A percentile compares a stretch with the other conserved stretches of the same genome.
phyloP scores from a whole-genome alignment of 1,140 invertebrate genomes.

The Araneus ventricosus region DNA sequence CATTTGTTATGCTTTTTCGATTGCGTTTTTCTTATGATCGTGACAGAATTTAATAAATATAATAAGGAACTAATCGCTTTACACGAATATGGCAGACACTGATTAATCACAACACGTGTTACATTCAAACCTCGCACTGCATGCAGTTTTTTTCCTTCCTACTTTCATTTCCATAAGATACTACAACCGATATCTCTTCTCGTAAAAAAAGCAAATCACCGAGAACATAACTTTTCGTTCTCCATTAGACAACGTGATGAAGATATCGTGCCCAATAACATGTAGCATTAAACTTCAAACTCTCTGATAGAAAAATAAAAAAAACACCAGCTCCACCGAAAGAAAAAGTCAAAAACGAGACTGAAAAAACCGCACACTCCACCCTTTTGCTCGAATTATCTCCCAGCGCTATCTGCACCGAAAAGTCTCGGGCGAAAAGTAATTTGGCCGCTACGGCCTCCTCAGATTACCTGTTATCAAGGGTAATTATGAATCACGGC shows the following conservation, averaged over 20 bases:
- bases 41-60: no score
- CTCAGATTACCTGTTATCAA: conserved; percentile 54
- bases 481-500: conserved; percentile 43
- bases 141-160: not conserved
- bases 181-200: not conserved
- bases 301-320: not conserved
- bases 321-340: not conserved
- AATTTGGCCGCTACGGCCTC: conserved; percentile 22
- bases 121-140: not conserved
- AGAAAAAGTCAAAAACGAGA: not conserved
- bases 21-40: no score
- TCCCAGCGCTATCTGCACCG: not conserved
- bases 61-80: not conserved
- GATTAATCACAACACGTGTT: not conserved
- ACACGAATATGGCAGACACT: no score
- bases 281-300: conserved; percentile 16
- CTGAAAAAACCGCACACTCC: conserved; percentile 6
- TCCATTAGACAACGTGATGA: not conserved
- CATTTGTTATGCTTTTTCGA: no score
- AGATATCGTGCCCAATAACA: conserved; percentile 8
- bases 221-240: not conserved
- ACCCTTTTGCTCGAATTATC: not conserved
- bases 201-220: not conserved
- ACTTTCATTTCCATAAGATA: not conserved
- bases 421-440: not conserved